Evolutionary conservation across 30 jellyfish, hydroid and myxozoan species (phyloP).

Genomic region (Hydractinia symbiolongicarpus): DNA sequence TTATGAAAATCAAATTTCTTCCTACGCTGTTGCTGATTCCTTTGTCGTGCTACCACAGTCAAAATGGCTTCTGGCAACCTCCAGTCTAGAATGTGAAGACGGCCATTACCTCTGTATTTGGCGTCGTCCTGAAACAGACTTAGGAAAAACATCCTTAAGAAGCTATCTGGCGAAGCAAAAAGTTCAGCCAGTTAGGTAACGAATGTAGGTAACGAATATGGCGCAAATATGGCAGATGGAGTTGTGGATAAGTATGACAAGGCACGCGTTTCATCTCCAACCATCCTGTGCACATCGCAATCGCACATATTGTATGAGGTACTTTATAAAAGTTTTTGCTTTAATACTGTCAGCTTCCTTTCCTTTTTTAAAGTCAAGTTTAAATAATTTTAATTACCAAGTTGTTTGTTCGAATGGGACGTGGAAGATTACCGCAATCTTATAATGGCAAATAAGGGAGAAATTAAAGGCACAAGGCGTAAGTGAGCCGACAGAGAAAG

Average conservation of each 20-base stretch:
- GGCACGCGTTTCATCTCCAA: constrained; percentile 28
- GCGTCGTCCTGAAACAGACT: constrained; percentile 37
- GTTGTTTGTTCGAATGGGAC: constrained; percentile 35
- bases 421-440: constrained; percentile 15
- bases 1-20: too few species aligned
- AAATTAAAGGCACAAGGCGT: neutral
- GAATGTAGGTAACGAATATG: constrained; percentile 64
- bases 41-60: too few species aligned
- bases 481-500: constrained; percentile 15
- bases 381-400: neutral
- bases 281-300: constrained; percentile 29
- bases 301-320: constrained; percentile 32
- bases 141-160: constrained; percentile 37
- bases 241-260: constrained; percentile 18
- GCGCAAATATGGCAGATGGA: constrained; percentile 38
- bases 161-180: constrained; percentile 48
- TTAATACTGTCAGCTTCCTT: too few species aligned
- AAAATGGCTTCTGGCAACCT: neutral
- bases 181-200: constrained; percentile 28
- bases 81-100: neutral
- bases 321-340: too few species aligned
- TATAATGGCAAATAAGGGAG: neutral
- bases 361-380: too few species aligned
- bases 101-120: constrained; percentile 28
- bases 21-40: too few species aligned